Conservation (phyloP, 2,888 invertebrate genomes). For the Tiliacea citrago region DNA sequence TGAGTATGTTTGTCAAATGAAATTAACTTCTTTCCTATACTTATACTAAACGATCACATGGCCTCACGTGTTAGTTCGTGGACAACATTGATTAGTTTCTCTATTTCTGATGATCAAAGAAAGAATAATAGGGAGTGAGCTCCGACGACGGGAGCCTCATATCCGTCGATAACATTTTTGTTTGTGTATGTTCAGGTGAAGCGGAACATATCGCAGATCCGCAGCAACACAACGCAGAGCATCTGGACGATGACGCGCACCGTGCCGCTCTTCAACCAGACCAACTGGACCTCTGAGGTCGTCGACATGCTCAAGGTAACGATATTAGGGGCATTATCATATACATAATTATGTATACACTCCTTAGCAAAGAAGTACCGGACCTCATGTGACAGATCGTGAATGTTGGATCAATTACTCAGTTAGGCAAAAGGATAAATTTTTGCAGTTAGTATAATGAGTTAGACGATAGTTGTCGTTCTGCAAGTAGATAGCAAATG, state of each 20-base stretch:
- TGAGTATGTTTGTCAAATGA: background rate
- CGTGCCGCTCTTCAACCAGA: constrained; percentile 92
- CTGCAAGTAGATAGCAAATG: background rate
- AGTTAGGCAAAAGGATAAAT: background rate
- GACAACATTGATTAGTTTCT: background rate
- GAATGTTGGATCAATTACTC: background rate
- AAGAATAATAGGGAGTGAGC: background rate
- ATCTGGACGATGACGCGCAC: constrained; percentile 94
- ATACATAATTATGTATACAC: too few relatives aligned
- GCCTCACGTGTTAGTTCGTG: background rate
- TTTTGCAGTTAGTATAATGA: background rate
- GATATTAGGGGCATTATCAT: background rate
- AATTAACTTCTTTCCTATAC: background rate
- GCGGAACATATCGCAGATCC: constrained; percentile 93
- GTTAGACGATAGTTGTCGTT: too few relatives aligned
- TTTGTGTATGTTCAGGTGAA: constrained; percentile 92
- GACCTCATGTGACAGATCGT: background rate
- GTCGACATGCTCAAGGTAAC: constrained; percentile 89
- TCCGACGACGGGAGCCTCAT: background rate
- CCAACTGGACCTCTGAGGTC: constrained; percentile 96
- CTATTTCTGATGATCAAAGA: background rate
- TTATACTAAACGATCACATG: background rate
- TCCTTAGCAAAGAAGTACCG: background rate
- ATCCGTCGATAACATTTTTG: background rate
- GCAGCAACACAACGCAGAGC: constrained; percentile 94